Base-by-base conservation (phyloP, 1,140 invertebrate genomes). In the Drosophila kikkawai region DNA sequence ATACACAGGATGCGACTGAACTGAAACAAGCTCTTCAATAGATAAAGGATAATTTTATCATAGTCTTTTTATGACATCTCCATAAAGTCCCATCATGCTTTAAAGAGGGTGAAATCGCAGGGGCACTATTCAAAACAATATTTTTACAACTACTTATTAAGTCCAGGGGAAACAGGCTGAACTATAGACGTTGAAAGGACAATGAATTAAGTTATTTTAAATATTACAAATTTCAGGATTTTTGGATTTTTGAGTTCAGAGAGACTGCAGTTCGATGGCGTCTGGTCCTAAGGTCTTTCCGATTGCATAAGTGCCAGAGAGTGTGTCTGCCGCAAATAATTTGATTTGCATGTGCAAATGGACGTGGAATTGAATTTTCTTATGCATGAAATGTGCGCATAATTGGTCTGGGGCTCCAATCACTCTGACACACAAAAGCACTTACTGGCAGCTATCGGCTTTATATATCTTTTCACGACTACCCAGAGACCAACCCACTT, bases 291-390 rank as follows among this genome's bases (percentile, higher is more conserved):
- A 29, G 5, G 26, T 51, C 59, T 73, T 63, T 67, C 55, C 58
- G 70, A 48, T 76, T 81, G 55, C 75, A 81, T 84, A 80, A 85
- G 69, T 79, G 75, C 44, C 63, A 55, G 59, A 79, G 60, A 82
- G 70, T 51, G 70, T 80, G 79, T 75, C 86, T 83, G 80, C 84
- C 84, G 74, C 80, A 88, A 86, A 83, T 83, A 86, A 91, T 91
- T 91, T 91, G 80, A 91, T 91, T 91, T 91, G 86, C 87, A 91
- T 91, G 87, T 91, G 82, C 87, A 91, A 91, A 91, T 91, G 77
- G 79, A 86, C 86, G 80, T 91, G 82, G 87, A 91, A 91, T 91
- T 91, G 87, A 91, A 91, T 91, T 91, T 86, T 91, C 87, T 91
- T 91, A 91, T 91, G 86, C 87, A 91, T 91, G 86, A 91, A 91